Conservation (phyloP, 2,113 vertebrate genomes). For the Setophaga kirtlandii region DNA sequence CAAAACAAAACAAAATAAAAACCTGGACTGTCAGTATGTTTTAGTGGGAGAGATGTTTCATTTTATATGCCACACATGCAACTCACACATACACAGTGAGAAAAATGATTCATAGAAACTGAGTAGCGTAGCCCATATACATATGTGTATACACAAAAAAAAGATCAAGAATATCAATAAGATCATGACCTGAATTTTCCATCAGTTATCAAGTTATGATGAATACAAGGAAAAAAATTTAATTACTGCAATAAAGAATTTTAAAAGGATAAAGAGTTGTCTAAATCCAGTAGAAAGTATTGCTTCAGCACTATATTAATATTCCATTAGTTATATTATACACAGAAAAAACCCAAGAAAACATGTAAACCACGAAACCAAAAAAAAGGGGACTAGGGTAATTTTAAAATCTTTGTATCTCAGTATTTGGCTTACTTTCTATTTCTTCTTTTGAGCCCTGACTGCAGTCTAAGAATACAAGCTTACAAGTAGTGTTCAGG, state of each 20-base stretch:
- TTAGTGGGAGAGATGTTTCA: neutral
- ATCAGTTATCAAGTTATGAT: neutral
- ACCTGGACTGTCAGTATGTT: fast-evolving
- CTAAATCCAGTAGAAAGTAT: neutral
- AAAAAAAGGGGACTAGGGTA: neutral
- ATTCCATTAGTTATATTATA: neutral
- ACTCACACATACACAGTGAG: neutral
- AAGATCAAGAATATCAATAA: neutral
- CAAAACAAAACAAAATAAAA: too few relatives aligned
- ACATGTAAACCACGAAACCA: neutral
- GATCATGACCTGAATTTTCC: neutral
- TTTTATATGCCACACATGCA: neutral
- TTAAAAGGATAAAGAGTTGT: neutral
- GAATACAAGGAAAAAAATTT: neutral
- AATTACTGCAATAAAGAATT: neutral
- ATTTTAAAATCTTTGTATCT: neutral
- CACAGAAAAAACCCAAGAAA: neutral
- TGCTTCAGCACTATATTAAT: neutral
- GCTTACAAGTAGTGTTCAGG: neutral
- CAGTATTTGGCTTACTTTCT: neutral
- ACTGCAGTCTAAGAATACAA: neutral
- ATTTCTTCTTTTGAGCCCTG: neutral
- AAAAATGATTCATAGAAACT: neutral
- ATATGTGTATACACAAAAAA: neutral
- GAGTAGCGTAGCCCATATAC: neutral